phyloP scores from a whole-genome alignment of 2,113 vertebrate species.

The Galeopterus variegatus region DNA sequence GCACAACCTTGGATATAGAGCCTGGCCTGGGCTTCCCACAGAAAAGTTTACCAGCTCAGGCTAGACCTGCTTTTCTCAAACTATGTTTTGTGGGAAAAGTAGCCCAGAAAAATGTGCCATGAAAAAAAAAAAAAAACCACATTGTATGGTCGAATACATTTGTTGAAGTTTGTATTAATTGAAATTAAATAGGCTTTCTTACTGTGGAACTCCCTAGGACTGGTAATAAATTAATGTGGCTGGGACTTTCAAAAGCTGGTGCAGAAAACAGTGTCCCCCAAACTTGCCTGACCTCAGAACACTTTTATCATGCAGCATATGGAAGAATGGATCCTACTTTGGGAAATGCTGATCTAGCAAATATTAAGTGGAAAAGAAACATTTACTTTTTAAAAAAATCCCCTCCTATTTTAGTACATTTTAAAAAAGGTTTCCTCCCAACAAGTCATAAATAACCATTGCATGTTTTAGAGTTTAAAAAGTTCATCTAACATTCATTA shows the following conservation, averaged over 20 bases:
- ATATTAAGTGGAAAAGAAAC: neutral
- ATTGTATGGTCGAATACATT: neutral
- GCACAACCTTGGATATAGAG: neutral
- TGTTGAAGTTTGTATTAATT: neutral
- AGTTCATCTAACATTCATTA: neutral
- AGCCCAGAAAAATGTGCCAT: neutral
- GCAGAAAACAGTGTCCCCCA: neutral
- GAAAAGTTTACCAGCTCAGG: neutral
- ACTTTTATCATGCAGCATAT: neutral
- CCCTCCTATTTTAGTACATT: neutral
- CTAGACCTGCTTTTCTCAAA: neutral
- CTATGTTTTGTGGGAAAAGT: neutral
- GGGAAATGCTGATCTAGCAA: neutral
- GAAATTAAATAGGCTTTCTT: neutral
- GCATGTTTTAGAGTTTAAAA: neutral
- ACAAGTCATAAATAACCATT: neutral
- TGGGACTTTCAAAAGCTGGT: neutral
- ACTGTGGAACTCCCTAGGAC: neutral
- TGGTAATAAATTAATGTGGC: neutral
- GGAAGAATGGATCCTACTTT: neutral
- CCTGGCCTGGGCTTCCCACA: neutral
- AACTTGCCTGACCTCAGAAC: neutral
- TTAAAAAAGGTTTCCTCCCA: neutral
- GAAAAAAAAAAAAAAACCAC: neutral
- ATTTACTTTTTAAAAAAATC: neutral